Percentiles rank a stretch among this genome's conserved stretches.
phyloP scores from a whole-genome alignment of 2,888 invertebrate species.

The Limnephilus auricula region DNA sequence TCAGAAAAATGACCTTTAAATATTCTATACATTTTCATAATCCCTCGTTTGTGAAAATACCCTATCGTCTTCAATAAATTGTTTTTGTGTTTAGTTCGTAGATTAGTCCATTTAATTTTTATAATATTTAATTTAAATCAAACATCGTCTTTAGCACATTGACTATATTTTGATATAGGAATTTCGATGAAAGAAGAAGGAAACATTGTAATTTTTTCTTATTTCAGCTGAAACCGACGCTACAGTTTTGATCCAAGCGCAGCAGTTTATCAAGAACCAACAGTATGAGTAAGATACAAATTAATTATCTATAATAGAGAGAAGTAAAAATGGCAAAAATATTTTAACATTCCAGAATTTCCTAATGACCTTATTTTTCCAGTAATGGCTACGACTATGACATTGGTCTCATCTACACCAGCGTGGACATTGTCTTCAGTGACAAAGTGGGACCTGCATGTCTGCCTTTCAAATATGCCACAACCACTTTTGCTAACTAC shows the following conservation, averaged over 20 bases:
- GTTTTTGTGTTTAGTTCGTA: too few relatives aligned
- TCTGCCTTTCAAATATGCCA: slow-evolving; percentile 78
- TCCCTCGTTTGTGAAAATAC: too few relatives aligned
- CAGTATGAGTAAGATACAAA: slow-evolving; percentile 67
- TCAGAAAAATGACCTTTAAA: too few relatives aligned
- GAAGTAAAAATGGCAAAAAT: not conserved
- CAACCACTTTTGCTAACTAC: slow-evolving; percentile 70
- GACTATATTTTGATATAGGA: too few relatives aligned
- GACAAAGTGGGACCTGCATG: slow-evolving; percentile 80
- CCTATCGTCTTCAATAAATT: too few relatives aligned
- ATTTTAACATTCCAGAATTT: not conserved
- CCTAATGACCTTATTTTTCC: slow-evolving; percentile 49
- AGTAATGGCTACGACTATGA: slow-evolving; percentile 75
- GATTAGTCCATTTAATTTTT: too few relatives aligned
- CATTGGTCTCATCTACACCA: slow-evolving; percentile 75
- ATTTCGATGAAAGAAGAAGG: not conserved
- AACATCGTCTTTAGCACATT: too few relatives aligned
- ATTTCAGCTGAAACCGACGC: slow-evolving; percentile 76
- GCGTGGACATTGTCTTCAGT: slow-evolving; percentile 73
- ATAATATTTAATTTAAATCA: too few relatives aligned
- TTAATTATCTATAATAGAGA: not conserved
- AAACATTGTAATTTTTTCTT: not conserved
- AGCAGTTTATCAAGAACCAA: slow-evolving; percentile 73
- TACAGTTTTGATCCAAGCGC: slow-evolving; percentile 71
- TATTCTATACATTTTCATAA: too few relatives aligned